Percentiles rank a stretch among this genome's conserved stretches.
phyloP scores from a whole-genome alignment of 2,113 vertebrate species.

The Henicopernis longicauda region DNA sequence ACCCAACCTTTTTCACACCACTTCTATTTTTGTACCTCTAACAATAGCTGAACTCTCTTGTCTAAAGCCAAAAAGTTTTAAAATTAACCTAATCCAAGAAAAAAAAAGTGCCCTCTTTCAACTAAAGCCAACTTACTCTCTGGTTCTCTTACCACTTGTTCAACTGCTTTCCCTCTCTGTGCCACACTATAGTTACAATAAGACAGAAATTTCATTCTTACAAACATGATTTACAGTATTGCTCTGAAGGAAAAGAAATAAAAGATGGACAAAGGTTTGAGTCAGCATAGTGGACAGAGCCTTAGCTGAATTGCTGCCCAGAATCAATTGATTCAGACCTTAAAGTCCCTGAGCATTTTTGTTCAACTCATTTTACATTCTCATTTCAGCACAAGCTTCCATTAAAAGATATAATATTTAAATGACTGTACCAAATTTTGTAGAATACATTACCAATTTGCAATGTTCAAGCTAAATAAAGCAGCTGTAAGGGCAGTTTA shows the following conservation, averaged over 20 bases:
- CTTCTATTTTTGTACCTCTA: not conserved
- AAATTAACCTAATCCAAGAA: slow-evolving; percentile 39
- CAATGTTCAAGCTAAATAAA: not conserved
- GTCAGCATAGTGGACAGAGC: not conserved
- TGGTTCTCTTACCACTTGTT: not conserved
- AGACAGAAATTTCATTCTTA: not conserved
- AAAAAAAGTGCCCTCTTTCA: not conserved
- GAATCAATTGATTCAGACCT: not conserved
- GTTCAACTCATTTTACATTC: not conserved
- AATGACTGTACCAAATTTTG: not conserved
- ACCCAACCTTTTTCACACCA: not conserved
- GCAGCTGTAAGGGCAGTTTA: not conserved
- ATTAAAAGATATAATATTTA: slow-evolving; percentile 9
- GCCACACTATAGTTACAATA: not conserved
- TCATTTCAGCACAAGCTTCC: not conserved
- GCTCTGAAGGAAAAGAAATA: not conserved
- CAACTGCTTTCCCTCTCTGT: not conserved
- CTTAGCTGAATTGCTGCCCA: not conserved
- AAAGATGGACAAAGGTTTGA: not conserved
- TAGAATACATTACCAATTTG: not conserved
- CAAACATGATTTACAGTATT: not conserved
- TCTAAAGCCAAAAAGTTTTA: not conserved
- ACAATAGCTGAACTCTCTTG: not conserved
- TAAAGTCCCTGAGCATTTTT: not conserved
- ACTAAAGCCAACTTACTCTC: not conserved